Base-by-base conservation (phyloP, 2,888 invertebrate species). In the Tuta absoluta region DNA sequence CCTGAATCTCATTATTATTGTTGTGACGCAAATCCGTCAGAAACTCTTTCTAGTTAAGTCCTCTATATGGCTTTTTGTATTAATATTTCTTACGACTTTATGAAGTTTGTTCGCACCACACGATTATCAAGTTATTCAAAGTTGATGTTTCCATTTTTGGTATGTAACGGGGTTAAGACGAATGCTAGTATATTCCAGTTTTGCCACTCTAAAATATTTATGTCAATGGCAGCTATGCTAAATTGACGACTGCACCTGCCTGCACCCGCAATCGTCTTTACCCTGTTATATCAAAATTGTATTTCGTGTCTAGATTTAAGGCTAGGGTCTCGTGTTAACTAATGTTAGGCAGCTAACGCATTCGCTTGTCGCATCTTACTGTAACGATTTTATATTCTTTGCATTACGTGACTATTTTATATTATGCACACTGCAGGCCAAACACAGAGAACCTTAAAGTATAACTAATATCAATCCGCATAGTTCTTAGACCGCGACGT, bases 311-410 rank as follows among this genome's bases (percentile, higher is more conserved):
- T 89, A 87, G 81, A 74, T 78, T 60, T 89, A 90, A 89, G 87
- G 82, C 84, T 86, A 87, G 85, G 80, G 80, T 86, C 79, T 86
- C 87, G 86, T 89, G 91, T 91, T 91, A 88, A 84, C 86, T 90
- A 90, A 83, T 89, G 80, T 84, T 89, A 90, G 85, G 82, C 84
- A 84, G 84, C 82, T 88, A 83, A 84, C 83, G 84, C 86, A 80
- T 80, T 86, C 81, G 89, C 89, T 89, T 87, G 75, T 80, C 78
- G 86, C 86, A 80, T 77, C 77, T 78, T 73, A 72, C 75, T 77
- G 74, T 78, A 73, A 71, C 74, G 76, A 76, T 79, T 78, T 79
- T 23, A 23, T 53, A 79, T 82, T 76, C 63, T 77, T 82, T 78
- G 79, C 77, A 75, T 80, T 73, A 72, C 67, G 71, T 73, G 68